Percentiles rank a stretch among this genome's conserved stretches.
Conservation (phyloP, 1,140 invertebrate genomes). For the Thereuonema tuberculata region DNA sequence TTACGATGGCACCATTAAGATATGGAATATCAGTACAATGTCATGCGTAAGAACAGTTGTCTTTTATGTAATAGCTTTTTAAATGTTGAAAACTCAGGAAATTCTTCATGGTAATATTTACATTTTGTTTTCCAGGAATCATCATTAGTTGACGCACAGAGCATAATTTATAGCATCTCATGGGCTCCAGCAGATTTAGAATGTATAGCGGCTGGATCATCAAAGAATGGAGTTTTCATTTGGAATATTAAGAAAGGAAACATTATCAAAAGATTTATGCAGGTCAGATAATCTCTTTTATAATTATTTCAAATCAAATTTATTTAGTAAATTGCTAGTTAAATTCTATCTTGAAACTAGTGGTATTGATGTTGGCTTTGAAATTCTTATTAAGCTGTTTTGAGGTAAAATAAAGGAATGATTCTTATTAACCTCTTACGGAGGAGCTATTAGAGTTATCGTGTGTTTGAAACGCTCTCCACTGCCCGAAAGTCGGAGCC, state of each 20-base stretch:
- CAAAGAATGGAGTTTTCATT: constrained; percentile 32
- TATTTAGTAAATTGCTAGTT: background rate
- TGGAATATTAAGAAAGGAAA: constrained; percentile 32
- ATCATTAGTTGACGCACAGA: constrained; percentile 33
- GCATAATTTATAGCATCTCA: constrained; percentile 35
- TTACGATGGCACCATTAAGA: constrained; percentile 38
- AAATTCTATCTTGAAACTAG: background rate
- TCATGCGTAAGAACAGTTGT: constrained; percentile 25
- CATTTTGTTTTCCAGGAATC: constrained; percentile 23
- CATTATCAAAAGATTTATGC: constrained; percentile 28
- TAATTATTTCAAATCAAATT: background rate
- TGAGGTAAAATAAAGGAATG: background rate
- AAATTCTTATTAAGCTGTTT: background rate
- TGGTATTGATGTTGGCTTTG: background rate
- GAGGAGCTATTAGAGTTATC: background rate
- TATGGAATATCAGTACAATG: constrained; percentile 35
- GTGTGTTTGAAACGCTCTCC: no score
- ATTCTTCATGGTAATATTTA: no score
- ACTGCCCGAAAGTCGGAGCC: no score
- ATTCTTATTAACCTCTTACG: background rate
- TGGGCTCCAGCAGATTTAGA: constrained; percentile 37
- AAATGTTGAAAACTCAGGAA: background rate
- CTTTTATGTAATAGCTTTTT: background rate
- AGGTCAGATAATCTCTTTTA: constrained; percentile 24
- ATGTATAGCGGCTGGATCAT: constrained; percentile 35